Base-by-base conservation (phyloP, 2,113 vertebrate genomes). In the Phalacrocorax aristotelis region DNA sequence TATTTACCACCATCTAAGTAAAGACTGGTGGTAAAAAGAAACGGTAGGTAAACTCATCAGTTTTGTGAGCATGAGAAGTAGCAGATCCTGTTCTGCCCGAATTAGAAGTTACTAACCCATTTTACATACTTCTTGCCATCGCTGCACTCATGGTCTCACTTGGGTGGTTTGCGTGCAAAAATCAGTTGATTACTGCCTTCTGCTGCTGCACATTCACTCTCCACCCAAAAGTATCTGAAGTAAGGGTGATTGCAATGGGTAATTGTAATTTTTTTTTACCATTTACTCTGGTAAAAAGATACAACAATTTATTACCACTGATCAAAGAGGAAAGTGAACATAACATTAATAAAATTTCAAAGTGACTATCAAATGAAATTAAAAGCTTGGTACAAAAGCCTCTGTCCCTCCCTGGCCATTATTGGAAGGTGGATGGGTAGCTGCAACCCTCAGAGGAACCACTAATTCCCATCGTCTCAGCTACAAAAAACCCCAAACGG, bases 231-330 rank as follows among this genome's bases (percentile, higher is more conserved):
- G 40, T 18, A 55, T 15, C 32, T 66, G 30, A 23, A 66, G 4
- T 17, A 78, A 27, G 15, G 1, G 58, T 7, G 26, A 61, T 5
- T 32, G 27, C 17, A 84, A 32, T 2, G 10, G 29, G 4, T 12
- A 23, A 46, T 46, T 46, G 17, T 19, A 19, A 46, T 15, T 19
- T 46, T 46, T 46, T 46, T 46, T 46, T 46, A 18, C 46, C 18
- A 46, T 46, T 10, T 26, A 15, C 29, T 12, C 27, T 8, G 34
- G 46, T 16, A 69, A 54, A 84, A 51, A 40, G 21, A 29, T 10
- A 10, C 2, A 69, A 54, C 14, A 32, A 23, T 36, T 75, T 44
- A 42, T 13, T 58, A 60, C 17, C 29, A n/a, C 6, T 0, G 0
- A 30, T 60, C 25, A 90, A 57, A 85, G 80, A 76, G 27, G 38